Conservation (phyloP, 2,797 vertebrate genomes). For the Enteromius unitaeniatus region DNA sequence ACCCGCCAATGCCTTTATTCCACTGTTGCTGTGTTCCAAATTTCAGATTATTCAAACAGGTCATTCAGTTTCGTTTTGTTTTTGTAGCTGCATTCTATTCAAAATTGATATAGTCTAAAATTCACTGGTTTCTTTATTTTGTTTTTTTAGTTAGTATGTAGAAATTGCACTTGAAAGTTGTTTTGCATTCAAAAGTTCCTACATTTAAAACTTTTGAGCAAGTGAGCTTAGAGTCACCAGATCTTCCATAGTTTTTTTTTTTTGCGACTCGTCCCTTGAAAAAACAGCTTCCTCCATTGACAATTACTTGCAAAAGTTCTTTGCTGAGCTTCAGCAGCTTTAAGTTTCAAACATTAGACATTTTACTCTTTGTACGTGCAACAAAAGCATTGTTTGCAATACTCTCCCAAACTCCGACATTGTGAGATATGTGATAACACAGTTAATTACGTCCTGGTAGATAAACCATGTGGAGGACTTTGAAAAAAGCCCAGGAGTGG, state of each 20-base stretch:
- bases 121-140: background rate
- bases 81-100: background rate
- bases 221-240: background rate
- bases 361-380: constrained; percentile 45
- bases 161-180: background rate
- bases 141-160: background rate
- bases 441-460: constrained; percentile 78
- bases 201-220: background rate
- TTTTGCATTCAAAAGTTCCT: background rate
- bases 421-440: constrained; percentile 73
- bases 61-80: background rate
- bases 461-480: constrained; percentile 63
- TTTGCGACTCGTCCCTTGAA: background rate
- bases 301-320: constrained; percentile 24
- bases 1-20: background rate
- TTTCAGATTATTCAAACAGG: constrained; percentile 1
- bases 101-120: background rate
- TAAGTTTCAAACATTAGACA: constrained; percentile 31
- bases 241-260: background rate
- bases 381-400: constrained; percentile 20
- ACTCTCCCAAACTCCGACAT: constrained; percentile 55
- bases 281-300: constrained; percentile 31
- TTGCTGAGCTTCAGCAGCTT: constrained; percentile 14
- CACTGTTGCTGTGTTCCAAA: background rate
- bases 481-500: constrained; percentile 33